Evolutionary conservation across 2,113 vertebrate genomes (phyloP), one percentile per base, ranked within the genome.

Genomic region (Pandion haliaetus): DNA sequence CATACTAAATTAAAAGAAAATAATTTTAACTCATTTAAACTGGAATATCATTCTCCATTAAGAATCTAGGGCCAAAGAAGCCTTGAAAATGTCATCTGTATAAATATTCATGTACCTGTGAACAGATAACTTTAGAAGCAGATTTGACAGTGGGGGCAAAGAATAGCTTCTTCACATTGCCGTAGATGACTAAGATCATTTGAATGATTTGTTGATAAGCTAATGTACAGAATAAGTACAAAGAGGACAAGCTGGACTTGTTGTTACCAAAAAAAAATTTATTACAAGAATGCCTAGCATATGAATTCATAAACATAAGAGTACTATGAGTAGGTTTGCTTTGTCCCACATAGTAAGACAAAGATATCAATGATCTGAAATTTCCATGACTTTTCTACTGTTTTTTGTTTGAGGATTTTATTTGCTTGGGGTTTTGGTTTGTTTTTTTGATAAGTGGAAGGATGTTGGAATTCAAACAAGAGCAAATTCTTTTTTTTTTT

Each of bases 131-230:
- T 88, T 96, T 71, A 91, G 81, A 82, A 96, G 73, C 23, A 92
- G 69, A 73, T 86, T 90, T 98, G 70, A 95, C 92, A 92, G 71
- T 59, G 45, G 52, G 94, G 82, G 95, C 31, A 78, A 91, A 96
- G 66, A 93, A 59, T 58, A 88, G 63, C 31, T 92, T 94, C 84
- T 89, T 45, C 76, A 67, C 3, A 3, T 91, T 63, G 88, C 79
- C 78, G 40, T 40, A 36, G 73, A 78, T 63, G 88, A 95, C 12
- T 59, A 94, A 95, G 92, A 93, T 72, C 24, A 94, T 87, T 95
- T 95, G 82, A 96, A 96, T 87, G 93, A 96, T 97, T 97, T 97
- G 96, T 95, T 95, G 95, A 91, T 95, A 97, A 97, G 55, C 54
- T 71, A 74, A 86, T 34, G 45, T 66, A 70, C 59, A 88, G 38